Evolutionary conservation across 2,888 invertebrate species (phyloP), one percentile per base, ranked within the genome.

Genomic region (Synanthedon formicaeformis): DNA sequence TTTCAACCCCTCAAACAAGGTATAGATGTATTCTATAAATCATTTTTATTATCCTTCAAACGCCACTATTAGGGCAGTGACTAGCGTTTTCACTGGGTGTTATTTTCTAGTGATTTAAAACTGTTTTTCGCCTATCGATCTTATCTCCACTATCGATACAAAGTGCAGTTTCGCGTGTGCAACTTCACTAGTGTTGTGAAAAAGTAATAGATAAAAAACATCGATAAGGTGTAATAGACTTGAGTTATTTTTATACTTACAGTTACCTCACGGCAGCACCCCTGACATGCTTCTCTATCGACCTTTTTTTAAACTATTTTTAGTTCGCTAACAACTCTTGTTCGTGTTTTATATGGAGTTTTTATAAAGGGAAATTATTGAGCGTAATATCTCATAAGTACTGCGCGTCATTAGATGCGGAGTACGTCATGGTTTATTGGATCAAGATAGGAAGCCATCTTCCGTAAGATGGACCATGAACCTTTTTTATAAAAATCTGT

Each of bases 11-110:
- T 68, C 70, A 67, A 77, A 70, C 76, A 73, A 77, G 73, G 34
- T 74, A 67, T 70, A 83, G 84, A 81, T 83, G 80, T 80, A 71
- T 73, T 71, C 68, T 69, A 84, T 87, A 85, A 86, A 87, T 87
- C 84, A 85, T 83, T 82, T 84, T 84, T 85, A 81, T 79, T 78
- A 77, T 76, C 67, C 60, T 61, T 66, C 61, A 57, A 56, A 58
- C 67, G 64, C 73, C 58, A 59, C 66, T 65, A 65, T 65, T 62
- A 67, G 59, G 71, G 74, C 72, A 73, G 73, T 79, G 78, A 78
- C 75, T 71, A 60, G 75, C 76, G 67, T 71, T 76, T 66, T 64
- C 69, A 66, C 60, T 52, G 60, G 63, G 64, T 40, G 23, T 60
- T 67, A 66, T 73, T 69, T 73, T 69, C 65, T 66, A 71, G 66